A percentile compares a stretch with the other conserved stretches of the same genome.
These are phyloP conservation scores for Limnephilus rhombicus DNA, from an alignment of 2,888 invertebrate species.

Conservation along the genomic window DNA sequence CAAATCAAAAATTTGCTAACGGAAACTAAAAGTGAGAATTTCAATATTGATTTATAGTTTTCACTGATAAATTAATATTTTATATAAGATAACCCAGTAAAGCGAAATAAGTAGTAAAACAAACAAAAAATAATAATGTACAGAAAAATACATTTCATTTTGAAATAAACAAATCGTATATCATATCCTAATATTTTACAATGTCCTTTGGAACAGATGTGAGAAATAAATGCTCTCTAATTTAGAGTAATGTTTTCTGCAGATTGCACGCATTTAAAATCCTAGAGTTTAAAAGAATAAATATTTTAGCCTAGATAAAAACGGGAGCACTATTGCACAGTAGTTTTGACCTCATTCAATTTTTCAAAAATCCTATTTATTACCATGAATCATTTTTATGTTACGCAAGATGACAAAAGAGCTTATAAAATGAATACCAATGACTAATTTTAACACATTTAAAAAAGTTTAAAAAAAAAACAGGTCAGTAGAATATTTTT, in stretches of 20 bases:
- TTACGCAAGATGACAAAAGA: background rate
- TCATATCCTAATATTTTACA: background rate
- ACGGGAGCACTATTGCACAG: slow-evolving; percentile 2
- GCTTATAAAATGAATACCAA: background rate
- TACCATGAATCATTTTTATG: background rate
- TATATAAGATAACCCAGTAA: background rate
- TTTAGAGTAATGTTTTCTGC: background rate
- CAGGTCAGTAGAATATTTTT: background rate
- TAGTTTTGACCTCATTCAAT: background rate
- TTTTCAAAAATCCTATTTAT: background rate
- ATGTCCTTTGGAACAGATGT: background rate
- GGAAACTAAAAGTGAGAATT: background rate
- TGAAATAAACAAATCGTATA: background rate
- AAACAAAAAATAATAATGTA: background rate
- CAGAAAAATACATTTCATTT: background rate
- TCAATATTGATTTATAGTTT: background rate
- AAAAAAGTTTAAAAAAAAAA: background rate
- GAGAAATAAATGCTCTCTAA: background rate
- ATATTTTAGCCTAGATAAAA: slow-evolving; percentile 24
- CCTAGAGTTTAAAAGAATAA: slow-evolving; percentile 8
- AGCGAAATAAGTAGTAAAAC: background rate
- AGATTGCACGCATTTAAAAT: background rate
- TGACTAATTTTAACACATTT: background rate
- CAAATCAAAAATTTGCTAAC: background rate
- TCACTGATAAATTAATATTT: background rate